These are phyloP conservation scores for Dryobota labecula DNA, from an alignment of 2,888 invertebrate species.

Conservation along the genomic window DNA sequence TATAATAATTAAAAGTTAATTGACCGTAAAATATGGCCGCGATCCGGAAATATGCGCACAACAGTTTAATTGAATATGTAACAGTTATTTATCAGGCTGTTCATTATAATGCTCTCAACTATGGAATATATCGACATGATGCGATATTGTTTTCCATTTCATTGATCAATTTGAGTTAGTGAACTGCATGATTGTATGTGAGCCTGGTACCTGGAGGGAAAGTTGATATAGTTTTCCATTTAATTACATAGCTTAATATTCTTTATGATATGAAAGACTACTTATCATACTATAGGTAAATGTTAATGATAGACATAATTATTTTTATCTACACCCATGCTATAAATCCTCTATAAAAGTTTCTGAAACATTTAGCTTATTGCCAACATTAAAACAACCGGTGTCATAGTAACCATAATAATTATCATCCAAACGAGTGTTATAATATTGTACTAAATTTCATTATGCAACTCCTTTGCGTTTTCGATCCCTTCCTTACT, in stretches of 20 bases:
- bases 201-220: background rate
- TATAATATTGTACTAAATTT: too few relatives aligned
- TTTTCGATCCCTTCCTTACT: too few relatives aligned
- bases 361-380: too few relatives aligned
- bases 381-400: too few relatives aligned
- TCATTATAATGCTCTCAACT: constrained; percentile 30
- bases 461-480: too few relatives aligned
- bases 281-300: background rate
- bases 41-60: constrained; percentile 52
- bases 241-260: background rate
- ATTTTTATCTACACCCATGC: too few relatives aligned
- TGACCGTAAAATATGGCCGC: constrained; percentile 58
- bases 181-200: background rate
- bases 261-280: background rate
- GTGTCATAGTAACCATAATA: too few relatives aligned
- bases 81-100: constrained; percentile 50
- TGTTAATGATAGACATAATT: background rate
- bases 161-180: constrained; percentile 4
- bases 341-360: too few relatives aligned
- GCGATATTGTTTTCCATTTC: constrained; percentile 12
- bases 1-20: constrained; percentile 65
- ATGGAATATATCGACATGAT: constrained; percentile 1
- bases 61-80: constrained; percentile 62
- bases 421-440: too few relatives aligned
- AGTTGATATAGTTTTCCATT: too few relatives aligned